phyloP scores from a whole-genome alignment of 2,113 vertebrate genomes.

The Petrocephalus zakoni region DNA sequence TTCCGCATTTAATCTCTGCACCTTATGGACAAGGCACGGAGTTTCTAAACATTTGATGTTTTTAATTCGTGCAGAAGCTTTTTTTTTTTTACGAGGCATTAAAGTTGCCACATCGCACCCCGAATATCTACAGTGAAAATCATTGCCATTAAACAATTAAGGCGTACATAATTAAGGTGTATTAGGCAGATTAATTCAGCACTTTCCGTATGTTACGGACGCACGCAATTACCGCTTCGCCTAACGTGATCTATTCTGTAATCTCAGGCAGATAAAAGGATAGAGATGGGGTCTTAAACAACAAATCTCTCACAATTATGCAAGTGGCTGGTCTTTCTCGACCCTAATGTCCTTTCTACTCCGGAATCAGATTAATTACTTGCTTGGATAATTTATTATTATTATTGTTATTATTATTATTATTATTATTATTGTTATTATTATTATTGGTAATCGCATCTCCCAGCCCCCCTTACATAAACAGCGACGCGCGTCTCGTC shows the following conservation, averaged over 20 bases:
- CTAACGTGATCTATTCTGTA: constrained; percentile 10
- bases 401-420: background rate
- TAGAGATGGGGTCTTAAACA: constrained; percentile 37
- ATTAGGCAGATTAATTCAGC: background rate
- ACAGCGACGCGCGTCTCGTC: constrained; percentile 30
- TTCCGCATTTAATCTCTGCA: background rate
- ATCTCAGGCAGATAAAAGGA: background rate
- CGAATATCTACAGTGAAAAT: constrained; percentile 4
- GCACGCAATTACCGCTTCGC: background rate
- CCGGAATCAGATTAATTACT: constrained; percentile 51
- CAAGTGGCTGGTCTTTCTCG: constrained; percentile 34
- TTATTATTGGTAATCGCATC: constrained; percentile 1
- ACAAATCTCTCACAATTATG: constrained; percentile 46
- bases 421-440: background rate
- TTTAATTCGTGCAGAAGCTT: background rate
- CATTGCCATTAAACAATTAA: constrained; percentile 6
- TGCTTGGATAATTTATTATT: constrained; percentile 43
- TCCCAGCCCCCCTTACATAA: constrained; percentile 49
- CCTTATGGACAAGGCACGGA: background rate
- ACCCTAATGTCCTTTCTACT: constrained; percentile 52
- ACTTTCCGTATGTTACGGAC: constrained; percentile 1
- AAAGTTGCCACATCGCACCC: background rate
- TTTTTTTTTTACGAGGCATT: background rate
- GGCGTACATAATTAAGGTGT: constrained; percentile 10
- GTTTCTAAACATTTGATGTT: background rate